These are phyloP conservation scores for Ericerus pela DNA, from an alignment of 1,140 invertebrate species.

Conservation along the genomic window DNA sequence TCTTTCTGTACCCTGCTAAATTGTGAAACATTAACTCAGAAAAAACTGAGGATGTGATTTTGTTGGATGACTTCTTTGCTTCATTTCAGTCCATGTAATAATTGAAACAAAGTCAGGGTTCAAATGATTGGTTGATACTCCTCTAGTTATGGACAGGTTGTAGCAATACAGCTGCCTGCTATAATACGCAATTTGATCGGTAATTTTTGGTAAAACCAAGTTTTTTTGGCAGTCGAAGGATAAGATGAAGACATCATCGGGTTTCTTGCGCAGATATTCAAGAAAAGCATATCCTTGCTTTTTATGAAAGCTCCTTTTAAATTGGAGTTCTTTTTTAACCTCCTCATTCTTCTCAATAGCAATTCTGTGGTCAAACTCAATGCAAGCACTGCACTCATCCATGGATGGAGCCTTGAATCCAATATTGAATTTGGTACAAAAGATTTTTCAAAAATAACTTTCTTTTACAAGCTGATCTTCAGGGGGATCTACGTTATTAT, in stretches of 20 bases:
- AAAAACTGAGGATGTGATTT: conserved; percentile 23
- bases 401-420: conserved; percentile 21
- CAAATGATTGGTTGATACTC: conserved; percentile 24
- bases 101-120: conserved; percentile 25
- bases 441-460: conserved; percentile 18
- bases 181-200: conserved; percentile 28
- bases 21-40: conserved; percentile 3
- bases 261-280: conserved; percentile 23
- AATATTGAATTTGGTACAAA: conserved; percentile 19
- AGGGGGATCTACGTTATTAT: background rate
- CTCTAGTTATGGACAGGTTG: conserved; percentile 28
- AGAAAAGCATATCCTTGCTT: conserved; percentile 26
- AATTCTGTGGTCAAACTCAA: conserved; percentile 6
- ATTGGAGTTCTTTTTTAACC: conserved; percentile 17
- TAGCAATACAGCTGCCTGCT: conserved; percentile 28
- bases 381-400: conserved; percentile 22
- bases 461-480: conserved; percentile 17
- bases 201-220: conserved; percentile 24
- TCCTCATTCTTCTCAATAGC: conserved; percentile 8
- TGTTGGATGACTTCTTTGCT: conserved; percentile 27
- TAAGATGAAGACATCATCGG: conserved; percentile 21
- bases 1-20: conserved; percentile 22
- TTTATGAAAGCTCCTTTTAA: conserved; percentile 23
- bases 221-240: conserved; percentile 32
- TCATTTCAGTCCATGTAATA: too few species aligned